Conservation (phyloP, 92 coral and sea anemone species). For the Isaurus tuberculatus region DNA sequence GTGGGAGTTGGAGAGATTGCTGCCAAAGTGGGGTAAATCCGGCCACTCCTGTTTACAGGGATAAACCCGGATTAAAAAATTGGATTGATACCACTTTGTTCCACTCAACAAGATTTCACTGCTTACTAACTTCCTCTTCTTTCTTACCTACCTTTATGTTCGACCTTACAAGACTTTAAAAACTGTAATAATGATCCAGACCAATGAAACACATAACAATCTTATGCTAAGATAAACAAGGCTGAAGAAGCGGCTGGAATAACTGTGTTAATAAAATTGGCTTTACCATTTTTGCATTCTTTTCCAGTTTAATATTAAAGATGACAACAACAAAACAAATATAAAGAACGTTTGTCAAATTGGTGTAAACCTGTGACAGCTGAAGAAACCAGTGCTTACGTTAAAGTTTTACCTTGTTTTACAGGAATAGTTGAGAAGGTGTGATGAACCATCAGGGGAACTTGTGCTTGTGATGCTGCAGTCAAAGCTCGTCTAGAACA, state of each 20-base stretch:
- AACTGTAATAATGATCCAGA: too few species aligned
- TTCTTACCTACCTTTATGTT: too few species aligned
- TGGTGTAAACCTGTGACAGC: neutral
- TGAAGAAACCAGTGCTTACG: neutral
- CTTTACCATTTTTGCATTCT: neutral
- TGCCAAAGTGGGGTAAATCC: too few species aligned
- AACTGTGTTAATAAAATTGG: neutral
- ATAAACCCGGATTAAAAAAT: too few species aligned
- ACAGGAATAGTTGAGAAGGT: conserved; percentile 75
- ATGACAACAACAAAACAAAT: too few species aligned
- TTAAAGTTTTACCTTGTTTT: conserved; percentile 40
- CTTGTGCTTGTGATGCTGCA: conserved; percentile 67
- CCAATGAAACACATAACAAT: too few species aligned
- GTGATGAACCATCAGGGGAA: conserved; percentile 90
- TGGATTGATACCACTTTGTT: too few species aligned
- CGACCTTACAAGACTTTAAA: too few species aligned
- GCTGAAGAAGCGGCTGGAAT: neutral
- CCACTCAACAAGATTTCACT: neutral
- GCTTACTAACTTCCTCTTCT: neutral
- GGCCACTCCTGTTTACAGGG: too few species aligned
- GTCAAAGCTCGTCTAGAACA: conserved; percentile 79
- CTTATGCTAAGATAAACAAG: neutral
- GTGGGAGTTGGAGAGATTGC: too few species aligned
- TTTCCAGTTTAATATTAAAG: too few species aligned
- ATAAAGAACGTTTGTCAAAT: neutral